phyloP scores from a whole-genome alignment of 2,113 vertebrate genomes.

The Neotoma lepida region DNA sequence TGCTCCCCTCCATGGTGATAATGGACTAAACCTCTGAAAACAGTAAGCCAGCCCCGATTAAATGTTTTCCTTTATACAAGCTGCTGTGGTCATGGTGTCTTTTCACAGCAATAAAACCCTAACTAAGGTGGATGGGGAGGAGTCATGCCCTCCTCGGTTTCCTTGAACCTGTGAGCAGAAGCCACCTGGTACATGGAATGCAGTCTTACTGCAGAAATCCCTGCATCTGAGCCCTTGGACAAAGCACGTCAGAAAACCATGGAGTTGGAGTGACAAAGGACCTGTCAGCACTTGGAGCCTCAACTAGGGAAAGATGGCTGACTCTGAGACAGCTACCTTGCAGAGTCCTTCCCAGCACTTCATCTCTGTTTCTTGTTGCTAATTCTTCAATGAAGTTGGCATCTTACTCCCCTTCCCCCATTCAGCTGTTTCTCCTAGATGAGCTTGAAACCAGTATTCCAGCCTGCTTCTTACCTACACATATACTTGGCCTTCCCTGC shows the following conservation, averaged over 20 bases:
- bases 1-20: neutral
- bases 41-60: neutral
- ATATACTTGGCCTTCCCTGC: neutral
- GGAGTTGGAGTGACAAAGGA: neutral
- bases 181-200: no score
- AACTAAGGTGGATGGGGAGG: neutral
- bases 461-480: neutral
- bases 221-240: neutral
- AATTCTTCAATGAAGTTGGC: neutral
- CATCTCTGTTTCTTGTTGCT: no score
- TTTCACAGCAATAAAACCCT: neutral
- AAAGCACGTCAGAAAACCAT: neutral
- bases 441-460: neutral
- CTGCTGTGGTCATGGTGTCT: neutral
- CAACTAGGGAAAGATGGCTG: neutral
- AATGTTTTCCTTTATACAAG: neutral
- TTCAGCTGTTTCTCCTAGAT: neutral
- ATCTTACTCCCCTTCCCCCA: neutral
- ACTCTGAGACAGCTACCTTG: neutral
- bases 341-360: neutral
- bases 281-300: neutral
- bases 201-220: neutral
- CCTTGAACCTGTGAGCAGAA: neutral
- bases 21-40: neutral
- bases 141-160: neutral